Conservation (phyloP, 2,113 vertebrate genomes). For the Callithrix jacchus region DNA sequence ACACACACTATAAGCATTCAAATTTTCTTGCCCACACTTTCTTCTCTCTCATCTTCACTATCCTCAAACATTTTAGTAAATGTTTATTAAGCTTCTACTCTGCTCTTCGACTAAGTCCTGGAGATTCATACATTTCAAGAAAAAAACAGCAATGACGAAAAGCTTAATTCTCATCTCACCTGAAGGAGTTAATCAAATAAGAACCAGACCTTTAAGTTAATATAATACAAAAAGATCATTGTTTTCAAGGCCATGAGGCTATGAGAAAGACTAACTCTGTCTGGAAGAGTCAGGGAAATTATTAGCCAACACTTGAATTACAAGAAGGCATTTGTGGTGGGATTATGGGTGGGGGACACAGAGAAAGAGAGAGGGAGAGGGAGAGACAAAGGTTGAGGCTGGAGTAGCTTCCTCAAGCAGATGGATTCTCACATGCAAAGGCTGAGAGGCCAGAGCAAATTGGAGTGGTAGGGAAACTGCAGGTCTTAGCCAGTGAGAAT, state of each 20-base stretch:
- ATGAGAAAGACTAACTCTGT: not conserved
- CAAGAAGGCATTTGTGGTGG: not conserved
- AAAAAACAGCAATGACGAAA: not conserved
- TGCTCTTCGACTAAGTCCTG: not conserved
- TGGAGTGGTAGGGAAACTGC: not conserved
- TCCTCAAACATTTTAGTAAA: not conserved
- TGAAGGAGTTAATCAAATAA: constrained; percentile 21
- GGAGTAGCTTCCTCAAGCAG: not conserved
- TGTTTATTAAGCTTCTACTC: not conserved
- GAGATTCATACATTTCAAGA: not conserved
- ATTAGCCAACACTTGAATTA: constrained; percentile 4
- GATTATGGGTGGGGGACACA: not conserved
- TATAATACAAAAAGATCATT: not conserved
- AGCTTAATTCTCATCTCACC: not conserved
- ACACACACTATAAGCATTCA: not conserved
- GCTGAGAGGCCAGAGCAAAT: not conserved
- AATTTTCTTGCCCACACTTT: not conserved
- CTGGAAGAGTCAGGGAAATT: not conserved
- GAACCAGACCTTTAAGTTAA: constrained; percentile 15
- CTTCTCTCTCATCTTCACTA: not conserved
- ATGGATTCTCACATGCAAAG: not conserved
- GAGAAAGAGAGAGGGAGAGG: not conserved
- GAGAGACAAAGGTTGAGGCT: not conserved
- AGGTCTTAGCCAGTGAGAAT: not conserved
- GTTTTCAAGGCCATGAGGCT: not conserved